A percentile compares a stretch with the other conserved stretches of the same genome.
Evolutionary conservation across 2,888 invertebrate genomes (phyloP).

Genomic region (Eupithecia abbreviata): DNA sequence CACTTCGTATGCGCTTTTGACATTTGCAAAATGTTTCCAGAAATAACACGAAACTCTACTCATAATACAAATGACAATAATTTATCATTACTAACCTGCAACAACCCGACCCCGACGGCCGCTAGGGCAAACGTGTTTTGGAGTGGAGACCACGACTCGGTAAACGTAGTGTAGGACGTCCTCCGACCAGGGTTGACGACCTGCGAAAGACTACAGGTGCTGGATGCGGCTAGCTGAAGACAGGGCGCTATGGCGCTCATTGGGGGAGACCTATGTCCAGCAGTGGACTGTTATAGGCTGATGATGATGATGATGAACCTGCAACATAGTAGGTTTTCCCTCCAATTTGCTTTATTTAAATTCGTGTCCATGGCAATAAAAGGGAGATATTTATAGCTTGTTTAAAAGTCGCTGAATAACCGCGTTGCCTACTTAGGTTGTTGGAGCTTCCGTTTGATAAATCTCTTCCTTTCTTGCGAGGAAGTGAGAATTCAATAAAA

Average conservation of each 20-base stretch:
- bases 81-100: neutral
- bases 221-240: too few species aligned
- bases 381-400: constrained; percentile 16
- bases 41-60: neutral
- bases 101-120: neutral
- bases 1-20: constrained; percentile 24
- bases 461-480: constrained; percentile 38
- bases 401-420: constrained; percentile 32
- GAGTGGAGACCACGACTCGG: too few species aligned
- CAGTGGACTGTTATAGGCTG: too few species aligned
- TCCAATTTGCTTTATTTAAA: constrained; percentile 21
- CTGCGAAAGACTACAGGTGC: too few species aligned
- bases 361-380: constrained; percentile 20
- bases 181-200: too few species aligned
- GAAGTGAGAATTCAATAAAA: constrained; percentile 39
- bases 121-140: too few species aligned
- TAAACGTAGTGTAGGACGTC: too few species aligned
- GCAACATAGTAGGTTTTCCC: neutral
- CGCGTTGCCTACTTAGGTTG: constrained; percentile 18
- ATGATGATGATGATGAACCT: neutral
- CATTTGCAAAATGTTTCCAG: constrained; percentile 15
- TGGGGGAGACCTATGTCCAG: too few species aligned
- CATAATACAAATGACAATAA: neutral
- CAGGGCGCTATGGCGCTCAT: too few species aligned
- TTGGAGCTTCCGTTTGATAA: constrained; percentile 39